Base-by-base conservation (phyloP, 1,140 invertebrate genomes). In the Potamilus streckersoni region DNA sequence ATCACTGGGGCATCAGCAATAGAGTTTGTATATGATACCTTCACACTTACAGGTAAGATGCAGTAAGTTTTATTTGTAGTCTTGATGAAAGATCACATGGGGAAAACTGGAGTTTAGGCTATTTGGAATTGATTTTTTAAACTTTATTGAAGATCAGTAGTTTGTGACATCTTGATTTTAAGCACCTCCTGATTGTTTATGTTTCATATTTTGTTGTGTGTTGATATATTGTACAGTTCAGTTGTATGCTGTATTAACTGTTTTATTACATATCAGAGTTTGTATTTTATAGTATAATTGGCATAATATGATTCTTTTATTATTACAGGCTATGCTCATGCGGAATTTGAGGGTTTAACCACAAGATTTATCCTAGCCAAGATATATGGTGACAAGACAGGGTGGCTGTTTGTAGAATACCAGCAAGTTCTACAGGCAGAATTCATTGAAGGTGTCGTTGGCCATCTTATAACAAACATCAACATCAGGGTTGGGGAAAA, bases 341-440 rank as follows among this genome's bases (percentile, higher is more conserved):
- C 65, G 17, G 76, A 82, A 27, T 82, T 79, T 76, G 78, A 76
- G 16, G 66, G 69, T 17, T 58, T 65, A 15, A 27, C 27, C 14
- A 80, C 80, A 57, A 73, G 78, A 20, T 67, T 83, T 4, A 68
- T 72, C 59, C 78, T 82, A 8, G 72, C 81, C 17, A 68, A 80
- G 13, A 73, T 85, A 59, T 58, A 72, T 57, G 85, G 85, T 16
- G 83, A 86, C 71, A 75, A 82, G 4, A 84, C 83, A 13, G 80
- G 76, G 38, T 82, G 82, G 74, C n/a, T 86, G 13, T 78, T 78
- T 73, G 71, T 84, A 2, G 38, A 73, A 20, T 57, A 78, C 14
- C 55, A 79, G 27, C 85, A 86, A 76, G 80, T 75, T 15, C 76
- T 86, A 3, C 70, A 78, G 57, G 82, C 82, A 15, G 81, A 82